A percentile compares a stretch with the other conserved stretches of the same genome.
These are phyloP conservation scores for Pontoporia blainvillei DNA, from an alignment of 2,113 vertebrate genomes.

Conservation along the genomic window DNA sequence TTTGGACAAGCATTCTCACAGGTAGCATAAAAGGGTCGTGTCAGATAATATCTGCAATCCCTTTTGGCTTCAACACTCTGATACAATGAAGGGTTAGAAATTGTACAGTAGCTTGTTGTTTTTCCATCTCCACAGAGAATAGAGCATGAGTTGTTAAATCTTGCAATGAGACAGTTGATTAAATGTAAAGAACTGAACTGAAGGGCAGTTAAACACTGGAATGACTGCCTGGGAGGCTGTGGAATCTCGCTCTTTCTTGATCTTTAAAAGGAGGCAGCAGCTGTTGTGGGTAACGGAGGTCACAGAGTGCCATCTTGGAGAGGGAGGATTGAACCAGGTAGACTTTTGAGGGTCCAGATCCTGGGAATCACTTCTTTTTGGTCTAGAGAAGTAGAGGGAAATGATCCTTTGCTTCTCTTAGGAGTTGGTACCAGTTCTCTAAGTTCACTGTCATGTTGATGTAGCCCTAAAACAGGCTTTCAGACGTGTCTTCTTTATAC, in stretches of 20 bases:
- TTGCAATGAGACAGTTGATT: conserved; percentile 32
- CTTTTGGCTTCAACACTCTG: neutral
- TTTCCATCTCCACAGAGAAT: conserved; percentile 29
- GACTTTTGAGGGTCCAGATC: neutral
- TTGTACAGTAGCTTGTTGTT: neutral
- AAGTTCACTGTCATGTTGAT: neutral
- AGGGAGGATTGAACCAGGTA: too few species aligned
- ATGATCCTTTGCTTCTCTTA: neutral
- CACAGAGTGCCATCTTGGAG: neutral
- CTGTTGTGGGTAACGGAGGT: neutral
- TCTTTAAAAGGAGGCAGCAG: neutral
- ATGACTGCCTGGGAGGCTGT: neutral
- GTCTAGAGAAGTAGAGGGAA: neutral
- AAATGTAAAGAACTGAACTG: conserved; percentile 29
- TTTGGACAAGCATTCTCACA: neutral
- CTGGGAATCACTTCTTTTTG: neutral
- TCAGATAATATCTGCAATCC: neutral
- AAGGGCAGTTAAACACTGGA: neutral
- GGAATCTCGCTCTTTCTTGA: neutral
- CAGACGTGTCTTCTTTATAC: neutral
- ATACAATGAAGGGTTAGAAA: neutral
- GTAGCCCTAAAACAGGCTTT: neutral
- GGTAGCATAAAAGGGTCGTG: neutral
- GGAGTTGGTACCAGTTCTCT: neutral
- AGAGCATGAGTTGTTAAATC: conserved; percentile 45